A percentile compares a stretch with the other conserved stretches of the same genome.
Conservation (phyloP, 2,113 vertebrate genomes). For the Machaerirhynchus nigripectus region DNA sequence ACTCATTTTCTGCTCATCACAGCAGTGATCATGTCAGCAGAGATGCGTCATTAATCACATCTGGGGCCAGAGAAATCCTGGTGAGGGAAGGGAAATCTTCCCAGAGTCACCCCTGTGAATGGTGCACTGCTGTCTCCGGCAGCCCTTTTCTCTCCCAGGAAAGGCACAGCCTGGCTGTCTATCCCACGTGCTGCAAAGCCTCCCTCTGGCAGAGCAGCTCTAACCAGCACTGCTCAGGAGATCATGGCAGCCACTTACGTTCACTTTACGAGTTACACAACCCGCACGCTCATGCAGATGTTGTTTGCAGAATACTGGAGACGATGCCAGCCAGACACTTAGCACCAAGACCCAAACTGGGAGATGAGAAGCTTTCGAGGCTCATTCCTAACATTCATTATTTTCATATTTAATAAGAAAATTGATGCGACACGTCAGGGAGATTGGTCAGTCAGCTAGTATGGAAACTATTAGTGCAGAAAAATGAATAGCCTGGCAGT, state of each 20-base stretch:
- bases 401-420: slow-evolving; percentile 50
- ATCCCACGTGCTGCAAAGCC: not conserved
- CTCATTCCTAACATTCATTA: slow-evolving; percentile 20
- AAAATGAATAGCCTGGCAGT: slow-evolving; percentile 26
- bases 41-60: not conserved
- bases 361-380: slow-evolving; percentile 28
- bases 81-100: not conserved
- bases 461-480: slow-evolving; percentile 43
- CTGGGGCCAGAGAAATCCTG: not conserved
- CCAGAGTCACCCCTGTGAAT: not conserved
- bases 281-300: not conserved
- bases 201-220: not conserved
- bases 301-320: slow-evolving; percentile 24
- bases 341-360: slow-evolving; percentile 15
- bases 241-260: not conserved
- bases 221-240: not conserved
- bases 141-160: not conserved
- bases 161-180: not conserved
- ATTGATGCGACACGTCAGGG: not conserved
- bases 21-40: not conserved
- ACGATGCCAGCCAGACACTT: slow-evolving; percentile 19
- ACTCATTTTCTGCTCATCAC: not conserved
- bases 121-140: not conserved
- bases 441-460: slow-evolving; percentile 9
- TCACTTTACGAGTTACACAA: not conserved